phyloP scores from a whole-genome alignment of 2,797 vertebrate genomes.

The Propithecus perrieri region DNA sequence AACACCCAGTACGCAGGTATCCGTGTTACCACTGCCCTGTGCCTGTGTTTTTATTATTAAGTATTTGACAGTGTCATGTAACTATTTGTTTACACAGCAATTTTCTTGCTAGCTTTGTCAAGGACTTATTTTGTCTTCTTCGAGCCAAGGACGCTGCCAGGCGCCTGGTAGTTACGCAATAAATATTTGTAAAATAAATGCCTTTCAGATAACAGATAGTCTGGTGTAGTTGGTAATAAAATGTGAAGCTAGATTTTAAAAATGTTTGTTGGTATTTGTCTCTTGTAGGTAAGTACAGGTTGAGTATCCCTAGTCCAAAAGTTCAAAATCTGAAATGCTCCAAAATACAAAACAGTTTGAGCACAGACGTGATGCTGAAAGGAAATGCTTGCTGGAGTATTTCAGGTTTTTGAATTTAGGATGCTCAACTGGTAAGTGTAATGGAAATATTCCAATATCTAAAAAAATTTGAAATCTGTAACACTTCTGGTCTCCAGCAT shows the following conservation, averaged over 20 bases:
- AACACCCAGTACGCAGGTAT: fast-evolving
- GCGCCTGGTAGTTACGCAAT: not conserved
- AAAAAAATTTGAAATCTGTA: not conserved
- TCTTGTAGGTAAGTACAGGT: not conserved
- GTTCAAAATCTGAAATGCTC: not conserved
- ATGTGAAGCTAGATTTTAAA: not conserved
- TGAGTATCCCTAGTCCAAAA: not conserved
- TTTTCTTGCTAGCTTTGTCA: not conserved
- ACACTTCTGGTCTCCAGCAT: not conserved
- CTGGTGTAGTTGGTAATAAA: not conserved
- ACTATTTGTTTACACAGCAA: not conserved
- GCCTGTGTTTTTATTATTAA: fast-evolving
- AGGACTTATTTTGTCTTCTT: not conserved
- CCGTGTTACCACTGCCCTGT: fast-evolving
- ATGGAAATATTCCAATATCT: not conserved
- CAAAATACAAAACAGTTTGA: not conserved
- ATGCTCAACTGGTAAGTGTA: not conserved
- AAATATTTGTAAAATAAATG: not conserved
- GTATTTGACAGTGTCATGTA: fast-evolving
- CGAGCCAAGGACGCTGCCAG: not conserved
- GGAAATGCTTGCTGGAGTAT: not conserved
- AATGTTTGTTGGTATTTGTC: not conserved
- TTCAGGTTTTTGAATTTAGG: not conserved
- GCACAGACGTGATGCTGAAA: not conserved
- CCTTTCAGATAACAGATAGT: not conserved